Evolutionary conservation across 2,888 invertebrate genomes (phyloP).

Genomic region (Tenthredo mesomela): DNA sequence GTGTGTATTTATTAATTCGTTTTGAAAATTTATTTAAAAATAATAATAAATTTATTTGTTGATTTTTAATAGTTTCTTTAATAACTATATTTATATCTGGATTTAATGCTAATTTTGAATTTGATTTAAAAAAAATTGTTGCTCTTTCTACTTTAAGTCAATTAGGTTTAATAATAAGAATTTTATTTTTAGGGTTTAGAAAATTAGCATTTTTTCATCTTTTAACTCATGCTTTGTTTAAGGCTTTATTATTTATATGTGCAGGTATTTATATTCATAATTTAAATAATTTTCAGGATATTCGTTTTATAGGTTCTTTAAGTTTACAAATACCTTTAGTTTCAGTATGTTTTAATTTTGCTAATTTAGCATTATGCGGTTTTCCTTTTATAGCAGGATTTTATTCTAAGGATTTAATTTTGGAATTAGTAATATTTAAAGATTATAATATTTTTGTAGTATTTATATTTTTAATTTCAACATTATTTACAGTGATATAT

Average conservation of each 20-base stretch:
- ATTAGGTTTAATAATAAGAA: slow-evolving; percentile 86
- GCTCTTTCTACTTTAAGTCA: slow-evolving; percentile 88
- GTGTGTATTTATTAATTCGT: slow-evolving; percentile 87
- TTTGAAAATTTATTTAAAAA: slow-evolving; percentile 80
- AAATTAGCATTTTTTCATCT: slow-evolving; percentile 86
- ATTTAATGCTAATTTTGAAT: slow-evolving; percentile 82
- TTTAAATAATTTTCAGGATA: slow-evolving; percentile 84
- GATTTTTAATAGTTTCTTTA: slow-evolving; percentile 79
- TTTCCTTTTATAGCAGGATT: slow-evolving; percentile 84
- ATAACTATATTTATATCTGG: slow-evolving; percentile 83
- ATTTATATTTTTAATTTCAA: slow-evolving; percentile 81
- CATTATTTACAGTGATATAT: slow-evolving; percentile 82
- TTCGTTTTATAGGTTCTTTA: slow-evolving; percentile 82
- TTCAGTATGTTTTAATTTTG: slow-evolving; percentile 80
- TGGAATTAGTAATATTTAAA: slow-evolving; percentile 80
- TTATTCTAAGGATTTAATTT: slow-evolving; percentile 80
- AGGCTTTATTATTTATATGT: slow-evolving; percentile 87
- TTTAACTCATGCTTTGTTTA: slow-evolving; percentile 88
- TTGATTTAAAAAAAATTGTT: slow-evolving; percentile 89
- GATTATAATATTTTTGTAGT: slow-evolving; percentile 80
- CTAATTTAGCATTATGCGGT: slow-evolving; percentile 83
- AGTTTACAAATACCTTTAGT: slow-evolving; percentile 79
- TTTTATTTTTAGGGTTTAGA: slow-evolving; percentile 80
- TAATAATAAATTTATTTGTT: slow-evolving; percentile 68
- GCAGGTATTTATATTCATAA: slow-evolving; percentile 83